A percentile compares a stretch with the other conserved stretches of the same genome.
phyloP scores from a whole-genome alignment of 2,113 vertebrate species.

The Cottus gobio region DNA sequence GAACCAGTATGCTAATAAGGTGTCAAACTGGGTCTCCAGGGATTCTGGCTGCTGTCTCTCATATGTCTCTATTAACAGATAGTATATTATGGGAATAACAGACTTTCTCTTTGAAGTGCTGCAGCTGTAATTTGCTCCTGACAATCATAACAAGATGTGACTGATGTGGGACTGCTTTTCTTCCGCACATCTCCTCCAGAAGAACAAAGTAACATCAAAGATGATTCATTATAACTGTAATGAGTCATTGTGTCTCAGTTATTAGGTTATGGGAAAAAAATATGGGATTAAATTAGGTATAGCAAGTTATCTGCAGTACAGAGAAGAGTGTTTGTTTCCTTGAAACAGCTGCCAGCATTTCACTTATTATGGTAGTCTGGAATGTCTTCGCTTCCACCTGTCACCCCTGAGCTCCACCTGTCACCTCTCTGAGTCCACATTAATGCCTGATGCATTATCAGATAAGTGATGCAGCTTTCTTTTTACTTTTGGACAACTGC shows the following conservation, averaged over 20 bases:
- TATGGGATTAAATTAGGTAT: neutral
- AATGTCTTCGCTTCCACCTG: constrained; percentile 43
- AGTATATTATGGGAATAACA: constrained; percentile 34
- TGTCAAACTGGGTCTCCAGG: constrained; percentile 57
- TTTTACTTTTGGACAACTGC: constrained; percentile 56
- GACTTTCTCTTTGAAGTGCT: constrained; percentile 59
- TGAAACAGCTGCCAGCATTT: neutral
- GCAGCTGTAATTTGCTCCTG: constrained; percentile 48
- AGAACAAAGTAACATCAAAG: neutral
- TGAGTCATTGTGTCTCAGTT: neutral
- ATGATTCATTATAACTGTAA: constrained; percentile 2
- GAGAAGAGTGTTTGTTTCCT: neutral
- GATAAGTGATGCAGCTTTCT: constrained; percentile 37
- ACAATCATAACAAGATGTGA: constrained; percentile 52
- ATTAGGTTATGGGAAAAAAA: neutral
- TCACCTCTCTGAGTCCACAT: constrained; percentile 43
- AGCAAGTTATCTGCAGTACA: neutral
- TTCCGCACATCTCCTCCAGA: constrained; percentile 12
- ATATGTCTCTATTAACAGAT: constrained; percentile 61
- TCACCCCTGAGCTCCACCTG: constrained; percentile 55
- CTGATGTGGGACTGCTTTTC: constrained; percentile 23
- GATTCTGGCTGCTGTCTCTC: constrained; percentile 57
- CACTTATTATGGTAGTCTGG: constrained; percentile 4
- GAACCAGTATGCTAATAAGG: constrained; percentile 64
- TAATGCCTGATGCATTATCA: constrained; percentile 43